phyloP scores from a whole-genome alignment of 2,888 invertebrate species.

The Mesoligia furuncula region DNA sequence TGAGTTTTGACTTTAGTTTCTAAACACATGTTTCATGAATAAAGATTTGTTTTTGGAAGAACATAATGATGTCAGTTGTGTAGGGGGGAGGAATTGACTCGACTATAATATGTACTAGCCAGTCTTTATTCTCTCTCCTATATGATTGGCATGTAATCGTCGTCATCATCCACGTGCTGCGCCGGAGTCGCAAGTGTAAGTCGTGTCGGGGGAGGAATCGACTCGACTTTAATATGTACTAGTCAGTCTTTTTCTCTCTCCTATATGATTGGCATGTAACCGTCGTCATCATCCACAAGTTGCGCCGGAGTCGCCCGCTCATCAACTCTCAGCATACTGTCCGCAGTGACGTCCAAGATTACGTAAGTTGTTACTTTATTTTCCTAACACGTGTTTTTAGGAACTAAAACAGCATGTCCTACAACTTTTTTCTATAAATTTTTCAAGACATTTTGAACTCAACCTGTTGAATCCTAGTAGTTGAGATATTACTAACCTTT shows the following conservation, averaged over 20 bases:
- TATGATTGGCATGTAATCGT: background rate
- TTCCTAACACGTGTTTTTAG: background rate
- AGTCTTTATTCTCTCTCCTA: slow-evolving; percentile 3
- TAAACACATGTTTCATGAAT: background rate
- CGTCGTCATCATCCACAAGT: background rate
- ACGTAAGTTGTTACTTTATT: background rate
- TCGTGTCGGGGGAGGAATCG: background rate
- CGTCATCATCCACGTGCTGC: background rate
- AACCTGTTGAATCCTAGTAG: no score
- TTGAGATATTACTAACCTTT: background rate
- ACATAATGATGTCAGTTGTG: background rate
- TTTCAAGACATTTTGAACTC: background rate
- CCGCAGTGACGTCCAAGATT: background rate
- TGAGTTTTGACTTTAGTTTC: background rate
- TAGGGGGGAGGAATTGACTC: background rate
- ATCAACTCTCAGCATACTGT: background rate
- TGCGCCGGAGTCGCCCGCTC: background rate
- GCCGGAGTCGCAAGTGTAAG: background rate
- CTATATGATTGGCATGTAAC: background rate
- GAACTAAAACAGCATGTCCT: no score
- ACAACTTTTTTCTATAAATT: background rate
- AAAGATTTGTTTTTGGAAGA: background rate
- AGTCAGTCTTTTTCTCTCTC: slow-evolving; percentile 15
- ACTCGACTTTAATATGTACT: slow-evolving; percentile 5
- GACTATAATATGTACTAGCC: background rate